Evolutionary conservation across 1,140 invertebrate species (phyloP).

Genomic region (Brachionus manjavacas): DNA sequence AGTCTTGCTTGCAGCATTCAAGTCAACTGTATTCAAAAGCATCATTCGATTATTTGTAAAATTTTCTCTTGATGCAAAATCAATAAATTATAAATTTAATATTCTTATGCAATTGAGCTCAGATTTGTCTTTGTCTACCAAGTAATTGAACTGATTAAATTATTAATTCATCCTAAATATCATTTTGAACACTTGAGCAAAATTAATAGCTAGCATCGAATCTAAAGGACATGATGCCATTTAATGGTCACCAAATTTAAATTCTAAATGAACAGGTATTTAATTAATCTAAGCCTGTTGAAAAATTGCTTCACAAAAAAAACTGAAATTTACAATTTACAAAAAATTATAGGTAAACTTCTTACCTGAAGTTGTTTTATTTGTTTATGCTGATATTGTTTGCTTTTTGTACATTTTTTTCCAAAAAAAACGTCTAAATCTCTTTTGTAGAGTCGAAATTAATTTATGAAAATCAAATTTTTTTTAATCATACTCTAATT

Average conservation of each 20-base stretch:
- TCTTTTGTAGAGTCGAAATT: neutral
- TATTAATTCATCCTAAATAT: neutral
- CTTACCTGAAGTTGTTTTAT: neutral
- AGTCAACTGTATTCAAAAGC: neutral
- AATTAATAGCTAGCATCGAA: no score
- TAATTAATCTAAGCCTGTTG: neutral
- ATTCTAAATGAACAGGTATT: neutral
- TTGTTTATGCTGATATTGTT: neutral
- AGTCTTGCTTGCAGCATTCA: neutral
- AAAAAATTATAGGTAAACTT: neutral
- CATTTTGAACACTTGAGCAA: neutral
- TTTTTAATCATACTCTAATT: neutral
- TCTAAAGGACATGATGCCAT: no score
- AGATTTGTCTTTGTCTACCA: neutral
- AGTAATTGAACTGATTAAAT: neutral
- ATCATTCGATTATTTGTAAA: neutral
- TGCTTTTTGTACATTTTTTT: constrained; percentile 3
- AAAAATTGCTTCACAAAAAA: neutral
- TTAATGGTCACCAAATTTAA: neutral
- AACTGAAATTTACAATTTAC: neutral
- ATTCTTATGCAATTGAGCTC: neutral
- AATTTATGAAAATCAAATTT: neutral
- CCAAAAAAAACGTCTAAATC: neutral
- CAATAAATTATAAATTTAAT: neutral
- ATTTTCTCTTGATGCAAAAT: neutral